Conservation (phyloP, 64 coral and sea anemone genomes). For the Pocillopora damicornis region DNA sequence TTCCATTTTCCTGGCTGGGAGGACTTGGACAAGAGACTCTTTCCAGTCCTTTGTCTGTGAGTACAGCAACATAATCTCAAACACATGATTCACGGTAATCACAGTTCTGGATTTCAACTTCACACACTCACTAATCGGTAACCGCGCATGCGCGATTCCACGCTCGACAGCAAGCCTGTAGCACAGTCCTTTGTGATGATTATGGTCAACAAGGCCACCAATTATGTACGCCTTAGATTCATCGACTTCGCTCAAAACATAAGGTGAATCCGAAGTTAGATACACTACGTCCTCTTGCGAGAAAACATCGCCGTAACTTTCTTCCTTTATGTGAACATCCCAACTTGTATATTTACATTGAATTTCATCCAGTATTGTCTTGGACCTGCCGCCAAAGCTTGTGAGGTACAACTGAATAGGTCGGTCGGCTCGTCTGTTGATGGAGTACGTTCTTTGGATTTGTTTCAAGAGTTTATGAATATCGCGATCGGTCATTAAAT, state of each 20-base stretch:
- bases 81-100: slow-evolving; percentile 90
- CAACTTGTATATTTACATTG: slow-evolving; percentile 53
- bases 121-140: slow-evolving; percentile 85
- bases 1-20: slow-evolving; percentile 74
- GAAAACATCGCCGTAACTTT: slow-evolving; percentile 62
- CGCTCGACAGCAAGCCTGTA: slow-evolving; percentile 70
- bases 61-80: slow-evolving; percentile 78
- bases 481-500: slow-evolving; percentile 76
- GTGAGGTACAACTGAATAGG: slow-evolving; percentile 83
- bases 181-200: slow-evolving; percentile 92
- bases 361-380: slow-evolving; percentile 54
- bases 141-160: slow-evolving; percentile 71
- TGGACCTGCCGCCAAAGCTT: slow-evolving; percentile 76
- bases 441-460: slow-evolving; percentile 65
- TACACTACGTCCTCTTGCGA: slow-evolving; percentile 77
- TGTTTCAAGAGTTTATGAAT: slow-evolving; percentile 81
- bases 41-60: slow-evolving; percentile 81
- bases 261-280: slow-evolving; percentile 86
- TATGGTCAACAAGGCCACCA: slow-evolving; percentile 95
- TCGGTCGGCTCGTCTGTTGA: slow-evolving; percentile 59
- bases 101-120: slow-evolving; percentile 86
- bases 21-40: slow-evolving; percentile 68
- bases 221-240: slow-evolving; percentile 87
- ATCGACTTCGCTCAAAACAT: slow-evolving; percentile 74
- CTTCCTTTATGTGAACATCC: slow-evolving; percentile 81